These are phyloP conservation scores for Casuarius casuarius DNA, from an alignment of 2,113 vertebrate species.

Conservation along the genomic window DNA sequence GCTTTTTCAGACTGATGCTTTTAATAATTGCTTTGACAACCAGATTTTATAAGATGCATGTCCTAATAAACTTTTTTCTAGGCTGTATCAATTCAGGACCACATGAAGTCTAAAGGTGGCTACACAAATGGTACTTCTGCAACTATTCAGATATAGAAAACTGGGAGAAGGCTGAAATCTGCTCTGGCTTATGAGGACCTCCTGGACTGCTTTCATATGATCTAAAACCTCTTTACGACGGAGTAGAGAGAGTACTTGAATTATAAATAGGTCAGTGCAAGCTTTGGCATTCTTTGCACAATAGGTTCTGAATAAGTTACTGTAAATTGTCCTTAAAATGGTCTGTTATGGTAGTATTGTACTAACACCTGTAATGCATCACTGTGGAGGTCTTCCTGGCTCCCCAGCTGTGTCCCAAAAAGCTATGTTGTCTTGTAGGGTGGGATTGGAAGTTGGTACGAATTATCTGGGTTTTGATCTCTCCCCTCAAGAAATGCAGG, in stretches of 20 bases:
- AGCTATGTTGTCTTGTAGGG: neutral
- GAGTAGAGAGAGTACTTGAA: neutral
- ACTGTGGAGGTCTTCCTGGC: neutral
- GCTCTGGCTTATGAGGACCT: neutral
- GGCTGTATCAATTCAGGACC: constrained; percentile 84
- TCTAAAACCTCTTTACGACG: neutral
- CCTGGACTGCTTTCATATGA: neutral
- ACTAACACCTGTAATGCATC: neutral
- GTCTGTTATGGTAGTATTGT: neutral
- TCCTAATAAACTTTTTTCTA: constrained; percentile 45
- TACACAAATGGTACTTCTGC: constrained; percentile 80
- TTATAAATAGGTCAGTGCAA: constrained; percentile 13
- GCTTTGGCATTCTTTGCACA: neutral
- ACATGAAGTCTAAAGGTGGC: constrained; percentile 91
- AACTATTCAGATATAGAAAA: constrained; percentile 78
- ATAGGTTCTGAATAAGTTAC: neutral
- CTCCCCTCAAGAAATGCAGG: neutral
- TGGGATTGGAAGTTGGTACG: neutral
- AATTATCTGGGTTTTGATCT: neutral
- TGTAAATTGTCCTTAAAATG: neutral
- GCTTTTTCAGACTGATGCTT: neutral
- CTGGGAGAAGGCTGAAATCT: constrained; percentile 44
- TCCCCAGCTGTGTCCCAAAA: neutral
- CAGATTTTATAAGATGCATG: neutral
- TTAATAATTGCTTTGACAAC: neutral